phyloP scores from a whole-genome alignment of 2,888 invertebrate species.

The Pilophorus perplexus region DNA sequence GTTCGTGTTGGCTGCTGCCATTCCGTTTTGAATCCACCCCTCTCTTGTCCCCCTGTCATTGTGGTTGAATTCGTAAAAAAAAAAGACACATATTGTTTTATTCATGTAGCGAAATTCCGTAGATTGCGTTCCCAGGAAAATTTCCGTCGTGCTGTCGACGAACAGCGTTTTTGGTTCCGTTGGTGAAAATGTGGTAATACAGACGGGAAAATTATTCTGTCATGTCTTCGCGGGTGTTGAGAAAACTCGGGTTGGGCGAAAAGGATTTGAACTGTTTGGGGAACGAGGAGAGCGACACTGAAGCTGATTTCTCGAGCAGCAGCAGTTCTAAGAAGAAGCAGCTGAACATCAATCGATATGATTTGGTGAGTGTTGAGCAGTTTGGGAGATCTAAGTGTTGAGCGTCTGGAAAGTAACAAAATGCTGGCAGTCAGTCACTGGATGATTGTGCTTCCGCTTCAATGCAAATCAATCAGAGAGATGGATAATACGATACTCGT shows the following conservation, averaged over 20 bases:
- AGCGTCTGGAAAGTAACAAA: background rate
- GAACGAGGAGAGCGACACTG: conserved; percentile 52
- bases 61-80: too few species aligned
- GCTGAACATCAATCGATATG: conserved; percentile 66
- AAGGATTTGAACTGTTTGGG: conserved; percentile 48
- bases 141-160: too few species aligned
- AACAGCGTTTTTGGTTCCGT: too few species aligned
- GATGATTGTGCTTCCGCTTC: background rate
- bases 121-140: too few species aligned
- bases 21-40: too few species aligned
- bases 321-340: conserved; percentile 59
- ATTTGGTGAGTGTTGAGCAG: conserved; percentile 64
- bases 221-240: conserved; percentile 66
- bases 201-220: conserved; percentile 9
- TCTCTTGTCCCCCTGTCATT: too few species aligned
- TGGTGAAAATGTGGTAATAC: conserved; percentile 9
- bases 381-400: background rate
- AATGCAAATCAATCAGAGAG: too few species aligned
- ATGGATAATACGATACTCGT: background rate
- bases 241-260: conserved; percentile 54
- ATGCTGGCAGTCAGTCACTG: background rate
- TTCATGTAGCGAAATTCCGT: too few species aligned
- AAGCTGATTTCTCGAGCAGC: conserved; percentile 57
- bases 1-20: too few species aligned
- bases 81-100: too few species aligned